Conservation (phyloP, 2,888 invertebrate genomes). For the Drosophila antonietae region DNA sequence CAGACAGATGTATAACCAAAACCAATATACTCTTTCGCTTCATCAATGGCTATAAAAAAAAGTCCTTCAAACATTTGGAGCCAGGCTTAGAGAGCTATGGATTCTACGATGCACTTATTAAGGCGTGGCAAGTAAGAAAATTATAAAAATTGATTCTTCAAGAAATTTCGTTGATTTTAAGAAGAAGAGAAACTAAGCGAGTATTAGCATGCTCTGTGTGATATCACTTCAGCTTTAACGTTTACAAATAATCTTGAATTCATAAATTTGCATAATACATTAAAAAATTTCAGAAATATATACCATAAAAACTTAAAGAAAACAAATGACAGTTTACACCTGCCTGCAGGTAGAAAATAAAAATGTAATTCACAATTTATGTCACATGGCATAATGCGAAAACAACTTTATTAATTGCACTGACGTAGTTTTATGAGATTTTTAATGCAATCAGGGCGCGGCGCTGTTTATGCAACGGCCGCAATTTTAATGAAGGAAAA, state of each 20-base stretch:
- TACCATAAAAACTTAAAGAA: neutral
- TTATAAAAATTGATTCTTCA: too few relatives aligned
- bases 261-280: too few relatives aligned
- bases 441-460: conserved; percentile 65
- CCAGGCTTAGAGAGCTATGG: too few relatives aligned
- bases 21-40: neutral
- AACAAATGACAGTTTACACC: neutral
- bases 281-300: neutral
- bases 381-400: conserved; percentile 27
- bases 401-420: conserved; percentile 69
- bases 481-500: conserved; percentile 49
- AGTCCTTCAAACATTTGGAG: too few relatives aligned
- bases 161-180: too few relatives aligned
- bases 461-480: conserved; percentile 36
- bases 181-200: neutral
- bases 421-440: conserved; percentile 68
- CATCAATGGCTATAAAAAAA: too few relatives aligned
- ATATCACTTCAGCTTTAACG: neutral
- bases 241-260: too few relatives aligned
- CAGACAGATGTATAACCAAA: neutral
- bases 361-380: conserved; percentile 32
- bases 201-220: neutral
- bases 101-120: too few relatives aligned
- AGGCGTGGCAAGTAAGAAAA: too few relatives aligned
- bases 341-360: neutral